Percentiles rank a stretch among this genome's conserved stretches.
phyloP scores from a whole-genome alignment of 2,113 vertebrate genomes.

The Gobio gobio region DNA sequence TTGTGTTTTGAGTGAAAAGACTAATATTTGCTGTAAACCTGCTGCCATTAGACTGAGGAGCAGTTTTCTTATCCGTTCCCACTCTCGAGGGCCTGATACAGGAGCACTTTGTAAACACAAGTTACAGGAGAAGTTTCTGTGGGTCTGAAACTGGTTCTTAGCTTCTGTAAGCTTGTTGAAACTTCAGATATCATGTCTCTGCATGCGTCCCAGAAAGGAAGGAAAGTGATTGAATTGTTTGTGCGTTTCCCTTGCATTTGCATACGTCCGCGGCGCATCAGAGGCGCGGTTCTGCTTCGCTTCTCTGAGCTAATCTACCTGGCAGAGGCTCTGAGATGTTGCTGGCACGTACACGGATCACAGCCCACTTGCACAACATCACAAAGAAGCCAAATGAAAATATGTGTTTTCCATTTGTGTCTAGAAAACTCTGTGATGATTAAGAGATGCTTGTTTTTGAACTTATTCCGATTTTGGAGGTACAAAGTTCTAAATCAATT shows the following conservation, averaged over 20 bases:
- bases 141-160: conserved; percentile 38
- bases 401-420: conserved; percentile 71
- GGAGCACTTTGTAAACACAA: conserved; percentile 16
- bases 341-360: conserved; percentile 73
- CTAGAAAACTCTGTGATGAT: conserved; percentile 61
- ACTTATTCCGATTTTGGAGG: conserved; percentile 11
- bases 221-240: conserved; percentile 75
- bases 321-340: conserved; percentile 75
- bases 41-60: conserved; percentile 12
- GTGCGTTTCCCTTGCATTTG: conserved; percentile 78
- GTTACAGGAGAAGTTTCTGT: conserved; percentile 21
- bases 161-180: conserved; percentile 66
- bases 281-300: conserved; percentile 77
- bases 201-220: conserved; percentile 71
- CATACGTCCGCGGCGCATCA: conserved; percentile 76
- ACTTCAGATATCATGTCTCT: conserved; percentile 76
- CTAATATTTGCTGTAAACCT: conserved; percentile 27
- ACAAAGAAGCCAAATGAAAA: conserved; percentile 70
- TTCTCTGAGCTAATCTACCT: conserved; percentile 78
- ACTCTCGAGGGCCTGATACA: neutral
- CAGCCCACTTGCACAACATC: conserved; percentile 65
- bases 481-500: conserved; percentile 37
- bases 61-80: neutral
- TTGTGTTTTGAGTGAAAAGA: neutral
- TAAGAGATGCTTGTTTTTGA: conserved; percentile 44